Base-by-base conservation (phyloP, 1,140 invertebrate species). In the Zaprionus gabonicus region DNA sequence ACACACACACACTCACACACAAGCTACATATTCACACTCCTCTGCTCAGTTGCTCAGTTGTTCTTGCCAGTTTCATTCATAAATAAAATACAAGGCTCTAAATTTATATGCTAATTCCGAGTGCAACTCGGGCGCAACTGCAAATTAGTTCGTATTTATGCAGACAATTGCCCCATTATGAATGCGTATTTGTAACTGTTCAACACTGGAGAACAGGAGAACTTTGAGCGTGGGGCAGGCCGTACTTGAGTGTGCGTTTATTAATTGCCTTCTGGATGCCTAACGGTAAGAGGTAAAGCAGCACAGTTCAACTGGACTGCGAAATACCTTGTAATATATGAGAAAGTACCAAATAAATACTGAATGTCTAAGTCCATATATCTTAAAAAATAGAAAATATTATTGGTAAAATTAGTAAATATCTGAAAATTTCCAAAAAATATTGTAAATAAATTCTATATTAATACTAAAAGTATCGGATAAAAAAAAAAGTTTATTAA, bases 31-130 rank as follows among this genome's bases (percentile, higher is more conserved):
- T 57, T 38, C 25, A 74, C 36, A 78, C 71, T 71, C 59, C 57
- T 73, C 83, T 64, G 57, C 76, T 23, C 2, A 44, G 46, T 51
- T 36, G 7, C 53, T 41, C 49, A 57, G 56, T 58, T 70, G 65
- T 82, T 63, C 72, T 80, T 66, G 62, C 78, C 65, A 72, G 66
- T 73, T 83, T 74, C 66, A 74, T 77, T 82, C 85, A 87, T 88
- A 81, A 86, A 80, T 71, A 73, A 74, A 86, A 63, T 71, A 78
- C 65, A 84, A 84, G 74, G 73, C 81, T 80, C 75, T 76, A 80
- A 77, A 86, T 80, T 78, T 75, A 71, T 84, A 90, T 88, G 85
- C 74, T 85, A 88, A 90, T 88, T 81, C 58, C 57, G 41, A 44
- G 55, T 34, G 38, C 55, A 44, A 65, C 58, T 81, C 64, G 46